A percentile compares a stretch with the other conserved stretches of the same genome.
Conservation (phyloP, 2,797 vertebrate species). For the Alca torda region DNA sequence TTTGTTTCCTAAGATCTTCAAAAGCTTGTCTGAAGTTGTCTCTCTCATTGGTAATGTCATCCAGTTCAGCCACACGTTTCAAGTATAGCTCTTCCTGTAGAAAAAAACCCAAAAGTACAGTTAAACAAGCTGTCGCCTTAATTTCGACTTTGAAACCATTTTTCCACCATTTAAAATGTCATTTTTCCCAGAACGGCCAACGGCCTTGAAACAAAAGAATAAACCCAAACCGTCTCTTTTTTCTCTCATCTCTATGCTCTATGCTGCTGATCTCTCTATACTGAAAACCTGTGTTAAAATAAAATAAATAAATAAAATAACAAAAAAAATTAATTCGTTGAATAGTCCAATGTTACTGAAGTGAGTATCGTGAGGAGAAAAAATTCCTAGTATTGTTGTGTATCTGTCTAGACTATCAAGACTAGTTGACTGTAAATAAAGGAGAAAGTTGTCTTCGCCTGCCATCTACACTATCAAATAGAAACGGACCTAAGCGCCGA, state of each 20-base stretch:
- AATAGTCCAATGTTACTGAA: not conserved
- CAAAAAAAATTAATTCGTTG: not conserved
- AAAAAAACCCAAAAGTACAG: not conserved
- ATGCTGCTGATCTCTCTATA: not conserved
- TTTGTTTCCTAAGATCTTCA: constrained; percentile 90
- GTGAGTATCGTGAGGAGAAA: not conserved
- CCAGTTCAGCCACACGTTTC: constrained; percentile 90
- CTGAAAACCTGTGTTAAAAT: not conserved
- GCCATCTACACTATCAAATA: fast-evolving
- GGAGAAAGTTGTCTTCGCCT: not conserved
- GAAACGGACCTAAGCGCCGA: not conserved
- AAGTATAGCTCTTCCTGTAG: constrained; percentile 92
- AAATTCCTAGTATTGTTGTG: not conserved
- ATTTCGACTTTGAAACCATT: not conserved
- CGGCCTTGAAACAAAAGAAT: not conserved
- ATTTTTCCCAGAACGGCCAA: not conserved
- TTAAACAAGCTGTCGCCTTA: not conserved
- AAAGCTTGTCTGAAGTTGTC: constrained; percentile 88
- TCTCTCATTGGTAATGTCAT: constrained; percentile 88
- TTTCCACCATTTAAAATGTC: not conserved
- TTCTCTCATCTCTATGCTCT: not conserved
- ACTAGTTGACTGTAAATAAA: not conserved
- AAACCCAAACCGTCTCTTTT: not conserved
- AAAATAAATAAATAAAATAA: not conserved
- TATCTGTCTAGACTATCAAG: not conserved